These are phyloP conservation scores for Origma solitaria DNA, from an alignment of 2,113 vertebrate species.

Conservation along the genomic window DNA sequence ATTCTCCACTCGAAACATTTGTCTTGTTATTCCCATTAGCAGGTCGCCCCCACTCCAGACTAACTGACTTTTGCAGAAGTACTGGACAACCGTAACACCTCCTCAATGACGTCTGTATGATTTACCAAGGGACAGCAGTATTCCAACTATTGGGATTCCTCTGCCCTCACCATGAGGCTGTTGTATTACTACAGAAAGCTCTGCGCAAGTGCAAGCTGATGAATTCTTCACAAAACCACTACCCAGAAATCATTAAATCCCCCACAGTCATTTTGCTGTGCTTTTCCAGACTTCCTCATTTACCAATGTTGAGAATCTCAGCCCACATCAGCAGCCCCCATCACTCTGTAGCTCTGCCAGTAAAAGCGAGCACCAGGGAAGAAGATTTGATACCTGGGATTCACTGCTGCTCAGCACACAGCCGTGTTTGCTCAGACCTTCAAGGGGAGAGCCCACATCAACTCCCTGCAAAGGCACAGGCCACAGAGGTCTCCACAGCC, in stretches of 20 bases:
- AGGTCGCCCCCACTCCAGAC: not conserved
- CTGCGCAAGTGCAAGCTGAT: not conserved
- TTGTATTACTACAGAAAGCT: not conserved
- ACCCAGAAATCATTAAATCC: not conserved
- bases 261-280: not conserved
- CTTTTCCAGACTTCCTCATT: not conserved
- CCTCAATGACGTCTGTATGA: not conserved
- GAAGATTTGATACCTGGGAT: not conserved
- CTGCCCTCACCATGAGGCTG: not conserved
- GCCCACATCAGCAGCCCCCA: not conserved
- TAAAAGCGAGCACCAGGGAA: not conserved
- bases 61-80: not conserved
- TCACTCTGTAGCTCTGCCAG: not conserved
- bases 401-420: not conserved
- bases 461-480: not conserved
- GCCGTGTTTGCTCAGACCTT: not conserved
- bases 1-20: not conserved
- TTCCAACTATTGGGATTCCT: not conserved
- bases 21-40: not conserved
- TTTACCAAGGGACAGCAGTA: fast-evolving
- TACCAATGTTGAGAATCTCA: not conserved
- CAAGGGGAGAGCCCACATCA: not conserved
- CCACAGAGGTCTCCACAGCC: not conserved
- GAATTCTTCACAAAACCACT: not conserved
- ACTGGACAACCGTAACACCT: not conserved